These are phyloP conservation scores for Zaprionus inermis DNA, from an alignment of 1,140 invertebrate species.

Conservation along the genomic window DNA sequence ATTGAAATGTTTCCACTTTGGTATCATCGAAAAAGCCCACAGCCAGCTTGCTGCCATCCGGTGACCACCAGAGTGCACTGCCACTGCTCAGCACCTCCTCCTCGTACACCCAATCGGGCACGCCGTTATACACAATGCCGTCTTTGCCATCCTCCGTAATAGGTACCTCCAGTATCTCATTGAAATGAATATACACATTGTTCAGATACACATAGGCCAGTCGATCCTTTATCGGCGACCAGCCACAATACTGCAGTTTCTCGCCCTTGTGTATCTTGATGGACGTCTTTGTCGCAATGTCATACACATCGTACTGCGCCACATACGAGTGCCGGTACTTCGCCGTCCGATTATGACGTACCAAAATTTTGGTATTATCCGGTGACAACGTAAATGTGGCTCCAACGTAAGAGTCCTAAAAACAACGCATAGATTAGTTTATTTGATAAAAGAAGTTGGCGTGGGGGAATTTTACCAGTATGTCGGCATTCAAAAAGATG, in stretches of 20 bases:
- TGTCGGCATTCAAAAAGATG: conserved; percentile 77
- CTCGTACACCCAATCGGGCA: conserved; percentile 92
- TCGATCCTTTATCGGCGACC: conserved; percentile 89
- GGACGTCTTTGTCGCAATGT: conserved; percentile 71
- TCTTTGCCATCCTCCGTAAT: conserved; percentile 87
- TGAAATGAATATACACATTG: conserved; percentile 87
- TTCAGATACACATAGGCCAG: conserved; percentile 92
- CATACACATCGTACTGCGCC: conserved; percentile 79
- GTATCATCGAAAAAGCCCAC: conserved; percentile 94
- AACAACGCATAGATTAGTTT: background rate
- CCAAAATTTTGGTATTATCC: conserved; percentile 74
- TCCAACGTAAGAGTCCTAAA: conserved; percentile 60
- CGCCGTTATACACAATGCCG: conserved; percentile 90
- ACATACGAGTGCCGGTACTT: conserved; percentile 78
- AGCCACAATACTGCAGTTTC: conserved; percentile 88
- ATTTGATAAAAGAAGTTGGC: background rate
- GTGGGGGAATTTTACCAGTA: conserved; percentile 80
- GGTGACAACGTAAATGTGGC: conserved; percentile 67
- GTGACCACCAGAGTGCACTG: conserved; percentile 95
- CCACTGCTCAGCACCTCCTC: conserved; percentile 95
- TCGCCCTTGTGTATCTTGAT: conserved; percentile 85
- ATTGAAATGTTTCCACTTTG: conserved; percentile 87
- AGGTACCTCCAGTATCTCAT: conserved; percentile 83
- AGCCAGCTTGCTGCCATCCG: conserved; percentile 90
- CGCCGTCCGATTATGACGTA: conserved; percentile 69